Conservation (phyloP, 2,113 vertebrate species). For the Phasianus colchicus region DNA sequence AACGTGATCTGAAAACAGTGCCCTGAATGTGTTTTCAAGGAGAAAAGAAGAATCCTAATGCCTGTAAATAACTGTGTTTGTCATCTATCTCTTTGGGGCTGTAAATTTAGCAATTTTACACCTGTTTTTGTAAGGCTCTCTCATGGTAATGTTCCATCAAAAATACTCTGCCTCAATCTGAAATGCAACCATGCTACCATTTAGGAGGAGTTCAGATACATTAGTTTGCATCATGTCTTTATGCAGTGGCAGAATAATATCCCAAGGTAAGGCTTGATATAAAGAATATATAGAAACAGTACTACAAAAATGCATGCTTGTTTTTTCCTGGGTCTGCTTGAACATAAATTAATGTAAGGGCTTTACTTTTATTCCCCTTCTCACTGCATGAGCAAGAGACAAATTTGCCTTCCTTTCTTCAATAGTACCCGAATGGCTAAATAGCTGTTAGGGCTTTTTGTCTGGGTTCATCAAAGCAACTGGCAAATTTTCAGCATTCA, state of each 20-base stretch:
- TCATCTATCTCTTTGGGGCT: neutral
- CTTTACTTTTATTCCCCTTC: neutral
- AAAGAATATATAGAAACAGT: neutral
- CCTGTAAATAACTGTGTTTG: neutral
- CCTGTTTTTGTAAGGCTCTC: neutral
- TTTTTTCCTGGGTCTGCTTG: neutral
- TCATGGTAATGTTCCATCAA: neutral
- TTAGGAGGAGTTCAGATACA: neutral
- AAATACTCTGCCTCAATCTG: neutral
- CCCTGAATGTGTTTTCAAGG: neutral
- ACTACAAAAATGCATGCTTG: neutral
- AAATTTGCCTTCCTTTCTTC: neutral
- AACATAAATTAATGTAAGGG: neutral
- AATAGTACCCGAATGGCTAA: neutral
- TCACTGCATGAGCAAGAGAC: neutral
- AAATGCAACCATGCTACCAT: neutral
- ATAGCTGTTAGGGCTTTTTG: neutral
- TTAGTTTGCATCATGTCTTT: neutral
- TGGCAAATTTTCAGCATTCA: neutral
- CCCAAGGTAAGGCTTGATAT: neutral
- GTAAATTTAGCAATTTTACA: neutral
- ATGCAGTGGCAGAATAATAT: neutral
- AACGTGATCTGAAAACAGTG: conserved; percentile 14
- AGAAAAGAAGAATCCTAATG: neutral
- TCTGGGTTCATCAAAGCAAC: neutral